phyloP scores from a whole-genome alignment of 2,113 vertebrate genomes.

The Aegithalos caudatus region DNA sequence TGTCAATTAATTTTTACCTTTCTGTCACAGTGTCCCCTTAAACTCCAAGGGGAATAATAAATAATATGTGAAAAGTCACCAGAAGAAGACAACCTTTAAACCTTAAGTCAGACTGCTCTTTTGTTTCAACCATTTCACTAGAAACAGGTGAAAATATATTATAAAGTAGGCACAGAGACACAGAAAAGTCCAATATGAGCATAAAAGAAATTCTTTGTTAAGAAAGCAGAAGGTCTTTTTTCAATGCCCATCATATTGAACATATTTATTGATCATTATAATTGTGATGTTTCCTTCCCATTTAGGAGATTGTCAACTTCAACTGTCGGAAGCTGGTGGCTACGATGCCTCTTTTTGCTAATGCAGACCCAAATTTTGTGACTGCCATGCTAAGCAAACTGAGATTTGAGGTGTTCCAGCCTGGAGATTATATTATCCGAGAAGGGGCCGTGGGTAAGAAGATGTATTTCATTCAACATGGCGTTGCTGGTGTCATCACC shows the following conservation, averaged over 20 bases:
- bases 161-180: background rate
- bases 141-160: background rate
- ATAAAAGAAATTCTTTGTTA: background rate
- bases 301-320: slow-evolving; percentile 97
- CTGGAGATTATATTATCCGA: slow-evolving; percentile 96
- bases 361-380: slow-evolving; percentile 97
- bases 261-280: background rate
- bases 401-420: slow-evolving; percentile 96
- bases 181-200: background rate
- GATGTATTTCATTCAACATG: slow-evolving; percentile 99
- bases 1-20: background rate
- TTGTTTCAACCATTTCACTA: background rate
- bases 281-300: background rate
- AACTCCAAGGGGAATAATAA: background rate
- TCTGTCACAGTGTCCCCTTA: background rate
- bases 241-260: background rate
- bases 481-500: slow-evolving; percentile 96
- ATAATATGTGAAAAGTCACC: background rate
- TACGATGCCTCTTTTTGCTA: slow-evolving; percentile 97
- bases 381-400: slow-evolving; percentile 98
- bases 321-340: slow-evolving; percentile 97
- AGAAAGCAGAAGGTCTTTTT: background rate
- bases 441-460: slow-evolving; percentile 98
- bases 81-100: background rate
- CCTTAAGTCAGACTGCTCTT: background rate